These are phyloP conservation scores for Idaea dimidiata DNA, from an alignment of 2,888 invertebrate genomes.

Conservation along the genomic window DNA sequence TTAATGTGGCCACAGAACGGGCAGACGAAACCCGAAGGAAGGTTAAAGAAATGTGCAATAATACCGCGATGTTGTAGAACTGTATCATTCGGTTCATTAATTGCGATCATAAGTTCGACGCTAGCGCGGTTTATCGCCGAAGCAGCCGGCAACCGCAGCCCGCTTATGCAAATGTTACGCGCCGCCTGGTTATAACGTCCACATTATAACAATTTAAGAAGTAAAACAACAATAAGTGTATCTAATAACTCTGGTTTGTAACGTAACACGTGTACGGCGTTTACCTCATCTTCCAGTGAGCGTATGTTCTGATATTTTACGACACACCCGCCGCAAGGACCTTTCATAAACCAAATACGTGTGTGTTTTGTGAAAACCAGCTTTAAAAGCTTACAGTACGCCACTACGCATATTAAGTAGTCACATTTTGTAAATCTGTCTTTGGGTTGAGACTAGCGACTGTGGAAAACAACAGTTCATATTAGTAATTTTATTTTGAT, in stretches of 20 bases:
- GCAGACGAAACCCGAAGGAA: conserved; percentile 24
- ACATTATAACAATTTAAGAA: conserved; percentile 78
- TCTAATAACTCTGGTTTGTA: conserved; percentile 37
- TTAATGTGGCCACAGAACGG: conserved; percentile 40
- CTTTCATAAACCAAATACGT: conserved; percentile 33
- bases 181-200: conserved; percentile 70
- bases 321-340: conserved; percentile 27
- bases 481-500: conserved; percentile 40
- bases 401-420: conserved; percentile 41
- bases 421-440: conserved; percentile 27
- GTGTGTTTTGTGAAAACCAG: conserved; percentile 31
- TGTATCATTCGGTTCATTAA: conserved; percentile 72
- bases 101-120: conserved; percentile 70
- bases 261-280: conserved; percentile 12
- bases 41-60: conserved; percentile 55
- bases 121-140: conserved; percentile 61
- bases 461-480: conserved; percentile 41
- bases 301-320: conserved; percentile 29
- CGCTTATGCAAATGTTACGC: conserved; percentile 73
- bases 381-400: conserved; percentile 30
- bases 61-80: conserved; percentile 41
- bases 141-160: conserved; percentile 52
- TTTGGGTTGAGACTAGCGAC: conserved; percentile 15
- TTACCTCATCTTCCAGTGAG: conserved; percentile 23
- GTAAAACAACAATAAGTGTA: conserved; percentile 71